Percentiles rank a stretch among this genome's conserved stretches.
phyloP scores from a whole-genome alignment of 2,113 vertebrate genomes.

The Osmerus eperlanus region DNA sequence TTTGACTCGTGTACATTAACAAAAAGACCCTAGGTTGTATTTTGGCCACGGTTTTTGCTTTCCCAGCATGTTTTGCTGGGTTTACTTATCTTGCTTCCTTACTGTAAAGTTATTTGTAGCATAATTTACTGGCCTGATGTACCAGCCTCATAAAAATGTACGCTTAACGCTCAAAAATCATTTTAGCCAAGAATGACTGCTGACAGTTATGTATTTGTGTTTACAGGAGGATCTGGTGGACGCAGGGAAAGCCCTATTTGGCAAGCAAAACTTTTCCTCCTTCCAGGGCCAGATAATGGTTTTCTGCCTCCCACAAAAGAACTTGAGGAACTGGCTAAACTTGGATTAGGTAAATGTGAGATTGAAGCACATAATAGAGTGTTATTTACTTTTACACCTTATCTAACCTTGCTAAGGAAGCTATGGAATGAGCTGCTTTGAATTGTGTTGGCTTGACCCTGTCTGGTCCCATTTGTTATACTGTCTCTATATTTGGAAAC shows the following conservation, averaged over 20 bases:
- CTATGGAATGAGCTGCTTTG: background rate
- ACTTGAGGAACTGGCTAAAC: background rate
- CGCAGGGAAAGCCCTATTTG: background rate
- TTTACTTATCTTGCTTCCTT: no score
- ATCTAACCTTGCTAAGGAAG: background rate
- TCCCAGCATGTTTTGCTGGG: no score
- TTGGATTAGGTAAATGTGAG: background rate
- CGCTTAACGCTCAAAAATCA: background rate
- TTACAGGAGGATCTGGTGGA: background rate
- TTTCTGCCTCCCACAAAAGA: background rate
- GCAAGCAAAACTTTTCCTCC: background rate
- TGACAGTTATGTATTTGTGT: background rate
- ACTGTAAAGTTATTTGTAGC: background rate
- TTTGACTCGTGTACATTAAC: no score
- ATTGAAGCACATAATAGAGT: background rate
- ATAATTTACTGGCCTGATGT: background rate
- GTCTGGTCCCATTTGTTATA: constrained; percentile 3
- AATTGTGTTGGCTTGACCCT: background rate
- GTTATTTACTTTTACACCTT: constrained; percentile 3
- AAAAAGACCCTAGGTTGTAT: no score
- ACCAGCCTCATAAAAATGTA: background rate
- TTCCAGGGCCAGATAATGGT: no score
- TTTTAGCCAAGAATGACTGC: background rate
- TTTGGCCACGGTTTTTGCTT: no score
- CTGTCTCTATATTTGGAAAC: constrained; percentile 6